Percentiles rank a stretch among this genome's conserved stretches.
phyloP scores from a whole-genome alignment of 2,797 vertebrate species.

The Glossophaga mutica region DNA sequence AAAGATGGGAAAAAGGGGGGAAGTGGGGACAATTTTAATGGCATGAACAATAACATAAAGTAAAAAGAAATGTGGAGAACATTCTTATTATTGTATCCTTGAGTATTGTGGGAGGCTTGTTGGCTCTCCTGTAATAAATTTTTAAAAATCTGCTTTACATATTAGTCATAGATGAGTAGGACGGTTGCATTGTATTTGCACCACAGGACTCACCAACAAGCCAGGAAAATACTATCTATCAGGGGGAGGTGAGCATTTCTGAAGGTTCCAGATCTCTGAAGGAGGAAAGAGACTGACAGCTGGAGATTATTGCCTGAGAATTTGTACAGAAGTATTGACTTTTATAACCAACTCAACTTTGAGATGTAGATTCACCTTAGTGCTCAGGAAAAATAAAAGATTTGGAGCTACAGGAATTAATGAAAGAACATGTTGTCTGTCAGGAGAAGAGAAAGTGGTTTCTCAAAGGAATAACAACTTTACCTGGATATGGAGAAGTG shows the following conservation, averaged over 20 bases:
- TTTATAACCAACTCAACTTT: not conserved
- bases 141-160: not conserved
- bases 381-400: not conserved
- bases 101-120: not conserved
- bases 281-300: not conserved
- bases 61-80: not conserved
- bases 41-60: too few relatives aligned
- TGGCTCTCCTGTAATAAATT: not conserved
- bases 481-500: not conserved
- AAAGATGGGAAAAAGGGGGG: too few relatives aligned
- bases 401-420: not conserved
- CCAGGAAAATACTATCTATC: not conserved
- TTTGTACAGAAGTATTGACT: not conserved
- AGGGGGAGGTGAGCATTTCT: not conserved
- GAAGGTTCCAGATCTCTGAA: not conserved
- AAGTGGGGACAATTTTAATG: too few relatives aligned
- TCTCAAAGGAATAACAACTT: not conserved
- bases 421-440: not conserved
- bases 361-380: not conserved
- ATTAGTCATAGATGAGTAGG: not conserved
- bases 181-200: not conserved
- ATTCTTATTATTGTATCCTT: not conserved
- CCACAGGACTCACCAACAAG: not conserved
- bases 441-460: not conserved
- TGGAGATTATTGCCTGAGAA: not conserved